Evolutionary conservation across 2,888 invertebrate species (phyloP), one percentile per base, ranked within the genome.

Genomic region (Thymelicus sylvestris): DNA sequence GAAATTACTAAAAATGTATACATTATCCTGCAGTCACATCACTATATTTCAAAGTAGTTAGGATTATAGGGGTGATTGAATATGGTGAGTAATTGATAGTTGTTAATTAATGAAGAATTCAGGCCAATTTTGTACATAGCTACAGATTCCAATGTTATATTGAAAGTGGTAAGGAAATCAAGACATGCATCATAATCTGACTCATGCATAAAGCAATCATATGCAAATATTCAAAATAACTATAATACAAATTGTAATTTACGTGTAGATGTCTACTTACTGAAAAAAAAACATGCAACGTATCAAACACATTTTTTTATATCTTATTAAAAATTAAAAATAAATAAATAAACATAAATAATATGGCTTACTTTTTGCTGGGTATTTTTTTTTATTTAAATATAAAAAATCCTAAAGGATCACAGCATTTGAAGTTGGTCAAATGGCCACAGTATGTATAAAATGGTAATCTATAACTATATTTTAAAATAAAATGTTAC

Each of bases 141-240:
- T 19, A n/a, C 6, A 24, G 6, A 55, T 7, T 55, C n/a, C 6
- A 10, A 52, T 52, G 8, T 59, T 31, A 13, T 57, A 24, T 13
- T 12, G n/a, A 13, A n/a, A 31, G 13, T 44, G 8, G 1, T 10
- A 12, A 59, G 10, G 39, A 59, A 59, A 59, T 39, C n/a, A 7
- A 59, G 15, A 41, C 60, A 60, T 41, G 60, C 60, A 38, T 59
- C 1, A n/a, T n/a, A 31, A 38, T 59, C 31, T 13, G 13, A 66
- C n/a, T 73, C 75, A 74, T 76, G 77, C 78, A 63, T 70, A 75
- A 72, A 63, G 66, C 72, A 74, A 74, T 74, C 66, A 66, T 71
- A 80, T 75, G 73, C 44, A 71, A 41, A 71, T 24, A 6, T 24
- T n/a, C 12, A 41, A 41, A 41, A 62, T 47, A n/a, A 50, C 31